phyloP scores from a whole-genome alignment of 2,113 vertebrate genomes.

The Ciconia stormi region DNA sequence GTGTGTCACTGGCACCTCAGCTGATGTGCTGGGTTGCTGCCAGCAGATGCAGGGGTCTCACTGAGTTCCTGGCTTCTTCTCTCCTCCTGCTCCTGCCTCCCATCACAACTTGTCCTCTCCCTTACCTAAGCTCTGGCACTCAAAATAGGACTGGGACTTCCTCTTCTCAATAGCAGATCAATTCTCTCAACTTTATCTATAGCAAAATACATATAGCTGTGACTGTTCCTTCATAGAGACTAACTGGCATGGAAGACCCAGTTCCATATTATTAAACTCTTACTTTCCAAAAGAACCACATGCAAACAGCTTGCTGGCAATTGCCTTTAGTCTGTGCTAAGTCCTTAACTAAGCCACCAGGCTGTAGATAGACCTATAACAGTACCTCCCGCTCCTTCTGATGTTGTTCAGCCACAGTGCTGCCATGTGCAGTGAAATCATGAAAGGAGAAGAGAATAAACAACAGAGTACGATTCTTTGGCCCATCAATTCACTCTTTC shows the following conservation, averaged over 20 bases:
- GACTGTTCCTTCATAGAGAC: not conserved
- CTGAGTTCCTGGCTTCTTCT: not conserved
- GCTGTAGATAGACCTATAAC: not conserved
- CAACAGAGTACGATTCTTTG: not conserved
- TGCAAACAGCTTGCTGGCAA: not conserved
- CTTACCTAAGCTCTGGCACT: not conserved
- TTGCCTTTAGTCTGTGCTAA: not conserved
- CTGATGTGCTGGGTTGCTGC: not conserved
- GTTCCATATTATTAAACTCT: not conserved
- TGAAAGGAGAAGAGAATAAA: not conserved
- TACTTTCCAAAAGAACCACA: not conserved
- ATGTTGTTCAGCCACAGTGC: not conserved
- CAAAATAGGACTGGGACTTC: not conserved
- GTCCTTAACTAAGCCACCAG: not conserved
- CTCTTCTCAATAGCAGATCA: not conserved
- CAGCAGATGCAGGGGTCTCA: not conserved
- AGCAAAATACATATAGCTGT: not conserved
- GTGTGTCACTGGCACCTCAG: not conserved
- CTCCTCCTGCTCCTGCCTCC: not conserved
- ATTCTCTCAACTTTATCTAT: not conserved
- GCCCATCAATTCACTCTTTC: not conserved
- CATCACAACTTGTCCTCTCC: not conserved
- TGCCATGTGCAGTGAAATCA: not conserved
- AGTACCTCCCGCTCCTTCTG: not conserved
- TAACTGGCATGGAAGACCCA: not conserved